A percentile compares a stretch with the other conserved stretches of the same genome.
phyloP scores from a whole-genome alignment of 2,113 vertebrate genomes.

The Puntigrus tetrazona region DNA sequence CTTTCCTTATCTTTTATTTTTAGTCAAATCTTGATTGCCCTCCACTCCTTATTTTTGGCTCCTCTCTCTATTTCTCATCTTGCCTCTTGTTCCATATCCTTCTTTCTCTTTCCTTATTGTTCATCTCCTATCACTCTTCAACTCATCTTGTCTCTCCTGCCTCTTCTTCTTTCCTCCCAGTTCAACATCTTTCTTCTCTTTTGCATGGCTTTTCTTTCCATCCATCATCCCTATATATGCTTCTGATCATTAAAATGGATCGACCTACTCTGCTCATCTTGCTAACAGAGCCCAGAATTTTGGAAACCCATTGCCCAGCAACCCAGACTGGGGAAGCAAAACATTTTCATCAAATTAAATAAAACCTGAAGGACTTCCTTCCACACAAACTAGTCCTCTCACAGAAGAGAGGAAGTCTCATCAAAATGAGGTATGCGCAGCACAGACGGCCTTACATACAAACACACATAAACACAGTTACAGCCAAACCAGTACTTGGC shows the following conservation, averaged over 20 bases:
- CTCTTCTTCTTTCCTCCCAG: neutral
- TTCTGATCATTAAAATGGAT: neutral
- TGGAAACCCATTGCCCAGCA: slow-evolving; percentile 54
- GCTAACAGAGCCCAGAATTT: neutral
- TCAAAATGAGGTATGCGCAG: slow-evolving; percentile 17
- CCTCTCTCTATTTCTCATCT: neutral
- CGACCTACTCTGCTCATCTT: neutral
- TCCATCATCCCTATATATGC: neutral
- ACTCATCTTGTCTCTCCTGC: neutral
- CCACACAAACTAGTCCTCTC: slow-evolving; percentile 21
- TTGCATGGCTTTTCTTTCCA: neutral
- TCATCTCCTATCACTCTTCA: neutral
- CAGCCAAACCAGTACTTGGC: slow-evolving; percentile 19
- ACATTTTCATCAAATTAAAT: slow-evolving; percentile 51
- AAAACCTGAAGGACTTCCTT: slow-evolving; percentile 39
- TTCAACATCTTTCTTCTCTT: neutral
- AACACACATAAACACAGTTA: slow-evolving; percentile 38
- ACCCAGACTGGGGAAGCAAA: slow-evolving; percentile 46
- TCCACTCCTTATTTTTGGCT: neutral
- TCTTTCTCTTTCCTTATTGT: neutral
- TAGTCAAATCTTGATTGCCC: neutral
- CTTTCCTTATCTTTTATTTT: neutral
- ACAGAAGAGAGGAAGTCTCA: slow-evolving; percentile 13
- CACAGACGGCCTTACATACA: slow-evolving; percentile 25
- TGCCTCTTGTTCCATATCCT: neutral